Conservation (phyloP, 2,888 invertebrate species). For the Apodemia duryi region DNA sequence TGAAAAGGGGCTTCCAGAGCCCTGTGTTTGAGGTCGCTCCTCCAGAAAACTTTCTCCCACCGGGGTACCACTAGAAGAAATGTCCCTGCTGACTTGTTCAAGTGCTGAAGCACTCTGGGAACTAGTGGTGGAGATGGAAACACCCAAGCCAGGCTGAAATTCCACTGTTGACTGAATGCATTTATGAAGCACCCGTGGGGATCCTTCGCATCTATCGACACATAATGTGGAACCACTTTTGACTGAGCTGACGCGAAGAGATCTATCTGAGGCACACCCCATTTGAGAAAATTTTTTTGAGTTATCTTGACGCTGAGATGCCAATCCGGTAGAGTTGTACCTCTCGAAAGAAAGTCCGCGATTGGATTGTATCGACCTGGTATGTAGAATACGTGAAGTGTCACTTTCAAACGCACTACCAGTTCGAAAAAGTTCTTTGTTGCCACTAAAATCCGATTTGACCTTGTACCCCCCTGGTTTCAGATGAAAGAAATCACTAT, state of each 20-base stretch:
- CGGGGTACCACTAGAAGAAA: neutral
- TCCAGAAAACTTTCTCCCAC: neutral
- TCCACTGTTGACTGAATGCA: neutral
- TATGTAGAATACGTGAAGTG: no score
- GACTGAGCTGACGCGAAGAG: neutral
- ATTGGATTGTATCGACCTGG: no score
- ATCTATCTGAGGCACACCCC: neutral
- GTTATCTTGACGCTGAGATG: neutral
- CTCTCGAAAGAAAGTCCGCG: neutral
- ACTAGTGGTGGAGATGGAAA: conserved; percentile 4
- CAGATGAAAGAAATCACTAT: no score
- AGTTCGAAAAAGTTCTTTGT: no score
- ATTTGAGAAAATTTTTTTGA: neutral
- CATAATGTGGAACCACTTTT: neutral
- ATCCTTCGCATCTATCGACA: neutral
- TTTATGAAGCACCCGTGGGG: neutral
- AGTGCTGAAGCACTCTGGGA: neutral
- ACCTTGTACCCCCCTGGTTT: no score
- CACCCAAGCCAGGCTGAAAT: neutral
- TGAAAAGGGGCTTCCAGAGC: neutral
- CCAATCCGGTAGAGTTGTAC: neutral
- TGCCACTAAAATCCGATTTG: no score
- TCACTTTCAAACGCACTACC: no score
- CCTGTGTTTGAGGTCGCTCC: neutral
- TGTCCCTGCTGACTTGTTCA: neutral